These are phyloP conservation scores for Oxycera nigricornis DNA, from an alignment of 2,888 invertebrate species.

Conservation along the genomic window DNA sequence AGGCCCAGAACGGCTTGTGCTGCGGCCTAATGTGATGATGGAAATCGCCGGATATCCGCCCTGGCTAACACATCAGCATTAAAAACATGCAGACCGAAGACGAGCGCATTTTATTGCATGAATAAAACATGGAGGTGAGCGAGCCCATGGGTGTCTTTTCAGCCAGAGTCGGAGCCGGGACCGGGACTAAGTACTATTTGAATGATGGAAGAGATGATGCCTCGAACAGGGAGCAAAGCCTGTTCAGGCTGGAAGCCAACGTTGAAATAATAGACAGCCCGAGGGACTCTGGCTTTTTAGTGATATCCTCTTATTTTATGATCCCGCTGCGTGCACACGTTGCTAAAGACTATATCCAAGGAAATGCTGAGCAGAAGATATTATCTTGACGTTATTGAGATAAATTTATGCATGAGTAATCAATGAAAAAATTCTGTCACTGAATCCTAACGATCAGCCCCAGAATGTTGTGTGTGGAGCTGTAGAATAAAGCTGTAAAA, in stretches of 20 bases:
- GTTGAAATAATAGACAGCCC: background rate
- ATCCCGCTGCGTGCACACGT: too few species aligned
- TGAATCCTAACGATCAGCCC: too few species aligned
- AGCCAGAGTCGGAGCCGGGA: background rate
- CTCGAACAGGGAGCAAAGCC: background rate
- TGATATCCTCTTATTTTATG: too few species aligned
- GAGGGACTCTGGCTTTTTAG: too few species aligned
- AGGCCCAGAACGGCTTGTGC: constrained; percentile 30
- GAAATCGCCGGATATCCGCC: constrained; percentile 47
- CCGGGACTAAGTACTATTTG: background rate
- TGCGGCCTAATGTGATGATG: constrained; percentile 41
- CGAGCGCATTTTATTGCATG: constrained; percentile 48
- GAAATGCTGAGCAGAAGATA: too few species aligned
- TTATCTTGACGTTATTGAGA: too few species aligned
- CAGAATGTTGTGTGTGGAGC: too few species aligned
- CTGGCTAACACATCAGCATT: constrained; percentile 35
- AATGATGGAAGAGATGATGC: background rate
- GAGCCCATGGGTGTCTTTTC: constrained; percentile 48
- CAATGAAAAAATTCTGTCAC: too few species aligned
- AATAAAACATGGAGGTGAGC: constrained; percentile 57
- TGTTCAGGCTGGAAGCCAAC: background rate
- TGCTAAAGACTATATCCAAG: too few species aligned
- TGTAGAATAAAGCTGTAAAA: too few species aligned
- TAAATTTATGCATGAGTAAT: too few species aligned
- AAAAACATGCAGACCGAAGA: constrained; percentile 40